A percentile compares a stretch with the other conserved stretches of the same genome.
Conservation (phyloP, 2,113 vertebrate species). For the Ptilonorhynchus violaceus region DNA sequence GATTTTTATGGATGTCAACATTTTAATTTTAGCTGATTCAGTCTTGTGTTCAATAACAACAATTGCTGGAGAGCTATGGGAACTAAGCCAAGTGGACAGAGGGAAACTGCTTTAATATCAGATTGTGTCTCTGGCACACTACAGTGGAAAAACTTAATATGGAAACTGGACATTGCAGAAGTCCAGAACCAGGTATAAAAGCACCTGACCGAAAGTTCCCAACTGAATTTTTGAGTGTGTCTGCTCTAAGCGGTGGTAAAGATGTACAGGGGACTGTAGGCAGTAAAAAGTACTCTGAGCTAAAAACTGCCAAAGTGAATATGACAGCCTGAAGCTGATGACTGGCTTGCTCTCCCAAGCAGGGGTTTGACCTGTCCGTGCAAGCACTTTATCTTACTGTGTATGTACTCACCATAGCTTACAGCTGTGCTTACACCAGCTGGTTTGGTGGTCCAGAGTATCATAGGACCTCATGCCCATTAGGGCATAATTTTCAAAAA, state of each 20-base stretch:
- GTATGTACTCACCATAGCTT: accelerated
- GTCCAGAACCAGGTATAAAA: slow-evolving; percentile 13
- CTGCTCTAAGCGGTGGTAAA: background rate
- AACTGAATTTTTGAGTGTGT: background rate
- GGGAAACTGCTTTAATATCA: slow-evolving; percentile 53
- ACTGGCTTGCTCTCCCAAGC: background rate
- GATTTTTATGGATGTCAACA: slow-evolving; percentile 10
- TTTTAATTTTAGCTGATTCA: slow-evolving; percentile 43
- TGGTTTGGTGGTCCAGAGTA: background rate
- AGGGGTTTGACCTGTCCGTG: background rate
- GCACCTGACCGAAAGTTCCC: slow-evolving; percentile 1
- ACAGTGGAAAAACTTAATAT: slow-evolving; percentile 45
- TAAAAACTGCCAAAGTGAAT: background rate
- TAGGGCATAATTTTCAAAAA: background rate
- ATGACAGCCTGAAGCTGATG: background rate
- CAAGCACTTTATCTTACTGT: background rate
- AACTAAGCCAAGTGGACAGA: slow-evolving; percentile 43
- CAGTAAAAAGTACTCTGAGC: background rate
- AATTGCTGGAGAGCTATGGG: slow-evolving; percentile 41
- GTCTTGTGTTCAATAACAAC: background rate
- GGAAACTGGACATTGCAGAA: slow-evolving; percentile 20
- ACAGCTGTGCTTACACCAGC: background rate
- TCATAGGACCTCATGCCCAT: background rate
- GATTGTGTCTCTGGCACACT: slow-evolving; percentile 40
- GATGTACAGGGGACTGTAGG: background rate